Base-by-base conservation (phyloP, 1,140 invertebrate species). In the Diuraphis noxia region DNA sequence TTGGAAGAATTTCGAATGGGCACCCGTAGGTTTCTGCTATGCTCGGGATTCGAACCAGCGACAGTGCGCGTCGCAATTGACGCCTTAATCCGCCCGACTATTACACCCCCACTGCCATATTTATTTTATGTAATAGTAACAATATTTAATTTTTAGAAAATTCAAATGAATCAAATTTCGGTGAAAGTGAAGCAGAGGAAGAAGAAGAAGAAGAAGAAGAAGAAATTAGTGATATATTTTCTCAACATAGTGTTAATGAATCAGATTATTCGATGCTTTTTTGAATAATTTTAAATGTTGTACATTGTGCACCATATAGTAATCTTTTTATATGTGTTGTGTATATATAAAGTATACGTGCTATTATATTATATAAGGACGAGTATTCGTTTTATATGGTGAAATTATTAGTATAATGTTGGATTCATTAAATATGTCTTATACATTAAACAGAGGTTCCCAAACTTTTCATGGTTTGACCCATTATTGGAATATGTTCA, bases 151-250 rank as follows among this genome's bases (percentile, higher is more conserved):
- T 91, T 91, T 91, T 52, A 91, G 89, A 91, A 52, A 91, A 91
- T 40, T 91, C 89, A 77, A 91, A 91, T n/a, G 89, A 91, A 81
- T 91, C 89, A 91, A 91, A 91, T 81, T 91, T 91, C 38, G 72
- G 23, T n/a, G 89, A 91, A 49, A 91, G 89, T 36, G 88, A 89
- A 43, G 56, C 30, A 72, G 56, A 72, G 19, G 46, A 49, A 72
- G 56, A 63, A n/a, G 56, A 63, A 10, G 88, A 89, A 46, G 87
- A 87, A 38, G 84, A 84, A 23, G 84, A 87, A 87, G 88, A 90
- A 91, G 89, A 91, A 91, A 91, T 91, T 30, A 91, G 77, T 79
- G 89, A 91, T 46, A 81, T 91, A 52, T 91, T 91, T 82, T 91
- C 89, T 82, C 89, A 81, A 19, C 89, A 79, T 82, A 91, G 72